Evolutionary conservation across 2,797 vertebrate species (phyloP).

Genomic region (Rhyacichthys aspro): DNA sequence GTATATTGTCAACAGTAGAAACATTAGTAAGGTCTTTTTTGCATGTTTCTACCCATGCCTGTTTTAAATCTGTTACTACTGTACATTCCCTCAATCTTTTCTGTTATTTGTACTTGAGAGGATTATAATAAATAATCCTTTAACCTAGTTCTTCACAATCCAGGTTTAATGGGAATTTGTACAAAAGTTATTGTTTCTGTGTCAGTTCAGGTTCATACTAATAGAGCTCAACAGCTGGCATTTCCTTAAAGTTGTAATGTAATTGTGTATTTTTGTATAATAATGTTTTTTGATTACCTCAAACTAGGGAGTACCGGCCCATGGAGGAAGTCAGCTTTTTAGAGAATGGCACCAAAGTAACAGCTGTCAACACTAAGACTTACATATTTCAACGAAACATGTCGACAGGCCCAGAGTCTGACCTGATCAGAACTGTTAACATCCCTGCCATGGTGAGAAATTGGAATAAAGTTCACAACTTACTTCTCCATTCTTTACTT

Average conservation of each 20-base stretch:
- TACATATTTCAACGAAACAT: constrained; percentile 89
- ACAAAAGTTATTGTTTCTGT: too few relatives aligned
- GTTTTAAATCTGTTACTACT: background rate
- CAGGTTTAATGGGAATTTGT: background rate
- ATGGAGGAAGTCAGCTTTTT: constrained; percentile 87
- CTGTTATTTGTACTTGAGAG: background rate
- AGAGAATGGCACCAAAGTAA: constrained; percentile 89
- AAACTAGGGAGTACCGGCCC: constrained; percentile 89
- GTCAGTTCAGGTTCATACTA: too few relatives aligned
- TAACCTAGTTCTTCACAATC: background rate
- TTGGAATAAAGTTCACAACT: background rate
- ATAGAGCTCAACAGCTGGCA: too few relatives aligned
- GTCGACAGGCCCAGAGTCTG: constrained; percentile 86
- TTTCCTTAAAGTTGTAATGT: too few relatives aligned
- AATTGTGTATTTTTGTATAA: too few relatives aligned
- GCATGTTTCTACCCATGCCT: background rate
- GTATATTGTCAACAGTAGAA: too few relatives aligned
- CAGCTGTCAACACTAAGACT: constrained; percentile 88
- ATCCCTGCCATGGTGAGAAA: constrained; percentile 90
- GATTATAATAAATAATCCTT: background rate
- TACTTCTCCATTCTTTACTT: background rate
- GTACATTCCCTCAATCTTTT: background rate
- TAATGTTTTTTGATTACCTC: background rate
- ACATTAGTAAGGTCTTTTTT: too few relatives aligned
- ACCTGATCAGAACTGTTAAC: constrained; percentile 90